Conservation (phyloP, 1,140 invertebrate species). For the Holotrichia oblita region DNA sequence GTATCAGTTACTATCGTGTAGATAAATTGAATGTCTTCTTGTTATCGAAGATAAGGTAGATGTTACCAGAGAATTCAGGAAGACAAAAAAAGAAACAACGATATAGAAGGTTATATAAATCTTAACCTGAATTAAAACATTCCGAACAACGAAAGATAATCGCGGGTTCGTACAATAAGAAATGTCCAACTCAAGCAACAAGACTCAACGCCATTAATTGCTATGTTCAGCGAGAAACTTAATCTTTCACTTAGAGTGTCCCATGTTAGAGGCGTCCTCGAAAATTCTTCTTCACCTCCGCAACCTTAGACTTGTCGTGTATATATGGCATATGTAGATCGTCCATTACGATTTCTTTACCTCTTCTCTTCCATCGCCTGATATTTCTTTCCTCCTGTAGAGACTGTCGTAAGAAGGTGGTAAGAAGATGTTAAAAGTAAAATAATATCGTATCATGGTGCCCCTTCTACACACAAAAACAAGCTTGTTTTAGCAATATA, state of each 20-base stretch:
- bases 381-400: too few species aligned
- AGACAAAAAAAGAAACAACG: neutral
- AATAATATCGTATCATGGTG: too few species aligned
- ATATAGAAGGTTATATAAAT: neutral
- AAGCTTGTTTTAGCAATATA: too few species aligned
- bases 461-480: too few species aligned
- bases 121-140: constrained; percentile 36
- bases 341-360: neutral
- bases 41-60: neutral
- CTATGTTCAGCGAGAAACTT: constrained; percentile 38
- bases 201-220: constrained; percentile 39
- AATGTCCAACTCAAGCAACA: constrained; percentile 27
- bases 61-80: neutral
- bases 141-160: constrained; percentile 40
- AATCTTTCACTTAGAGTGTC: constrained; percentile 38
- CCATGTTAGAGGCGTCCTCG: constrained; percentile 23
- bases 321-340: constrained; percentile 9
- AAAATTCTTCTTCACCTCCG: constrained; percentile 31
- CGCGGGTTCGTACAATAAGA: constrained; percentile 26
- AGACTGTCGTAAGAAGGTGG: too few species aligned
- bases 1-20: neutral
- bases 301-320: neutral
- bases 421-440: too few species aligned
- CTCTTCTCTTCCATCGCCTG: neutral
- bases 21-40: neutral